phyloP scores from a whole-genome alignment of 2,113 vertebrate species.

The Lasiurus borealis region DNA sequence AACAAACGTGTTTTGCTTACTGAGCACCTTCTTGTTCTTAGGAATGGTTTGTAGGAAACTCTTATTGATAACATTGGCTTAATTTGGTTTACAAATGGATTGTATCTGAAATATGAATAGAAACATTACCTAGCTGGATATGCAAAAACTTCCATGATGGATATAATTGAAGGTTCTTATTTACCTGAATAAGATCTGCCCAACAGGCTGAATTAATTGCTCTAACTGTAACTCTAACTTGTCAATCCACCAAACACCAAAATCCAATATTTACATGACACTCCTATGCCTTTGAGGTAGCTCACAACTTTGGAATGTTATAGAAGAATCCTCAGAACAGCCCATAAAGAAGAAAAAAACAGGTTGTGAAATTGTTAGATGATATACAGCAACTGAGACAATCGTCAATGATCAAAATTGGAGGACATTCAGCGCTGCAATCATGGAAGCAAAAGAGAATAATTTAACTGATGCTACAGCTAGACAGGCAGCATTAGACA shows the following conservation, averaged over 20 bases:
- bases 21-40: background rate
- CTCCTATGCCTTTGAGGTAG: background rate
- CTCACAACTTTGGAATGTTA: background rate
- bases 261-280: background rate
- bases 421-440: background rate
- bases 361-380: background rate
- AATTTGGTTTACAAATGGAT: background rate
- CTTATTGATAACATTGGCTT: background rate
- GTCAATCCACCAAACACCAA: background rate
- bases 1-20: background rate
- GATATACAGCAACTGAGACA: background rate
- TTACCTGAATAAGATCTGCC: background rate
- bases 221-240: background rate
- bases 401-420: background rate
- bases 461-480: background rate
- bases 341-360: background rate
- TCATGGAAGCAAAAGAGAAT: background rate
- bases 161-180: background rate
- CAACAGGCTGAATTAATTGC: background rate
- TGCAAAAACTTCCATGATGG: background rate
- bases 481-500: background rate
- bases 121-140: background rate
- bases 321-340: background rate
- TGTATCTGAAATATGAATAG: background rate
- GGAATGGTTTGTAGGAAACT: background rate